Evolutionary conservation across 2,888 invertebrate species (phyloP).

Genomic region (Onchidella celtica): DNA sequence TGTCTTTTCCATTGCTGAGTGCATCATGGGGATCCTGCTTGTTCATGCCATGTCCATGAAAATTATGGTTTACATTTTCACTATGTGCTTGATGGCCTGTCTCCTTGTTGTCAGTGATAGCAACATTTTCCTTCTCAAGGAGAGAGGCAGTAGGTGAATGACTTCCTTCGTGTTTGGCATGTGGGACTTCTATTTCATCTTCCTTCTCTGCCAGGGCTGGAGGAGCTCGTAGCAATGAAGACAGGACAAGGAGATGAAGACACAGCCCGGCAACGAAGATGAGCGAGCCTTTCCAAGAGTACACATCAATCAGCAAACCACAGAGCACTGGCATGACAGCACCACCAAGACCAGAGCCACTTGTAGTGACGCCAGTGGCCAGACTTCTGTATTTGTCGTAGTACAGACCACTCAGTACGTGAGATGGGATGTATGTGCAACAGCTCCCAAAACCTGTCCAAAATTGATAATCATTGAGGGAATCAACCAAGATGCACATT

Average conservation of each 20-base stretch:
- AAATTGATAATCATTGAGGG: no score
- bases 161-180: neutral
- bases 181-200: neutral
- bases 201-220: neutral
- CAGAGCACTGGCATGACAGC: conserved; percentile 68
- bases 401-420: conserved; percentile 72
- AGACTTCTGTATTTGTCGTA: conserved; percentile 70
- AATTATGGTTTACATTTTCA: neutral
- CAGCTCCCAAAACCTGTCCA: conserved; percentile 72
- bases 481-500: no score
- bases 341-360: conserved; percentile 71
- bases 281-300: conserved; percentile 73
- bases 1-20: neutral
- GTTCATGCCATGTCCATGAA: neutral
- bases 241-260: conserved; percentile 66
- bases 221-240: conserved; percentile 60
- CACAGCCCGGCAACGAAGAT: conserved; percentile 68
- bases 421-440: conserved; percentile 72
- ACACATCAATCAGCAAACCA: conserved; percentile 65
- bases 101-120: neutral
- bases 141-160: neutral
- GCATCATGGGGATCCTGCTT: neutral
- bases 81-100: neutral
- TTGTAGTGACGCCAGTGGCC: conserved; percentile 70
- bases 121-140: neutral